phyloP scores from a whole-genome alignment of 2,797 vertebrate species.

The Sebastes nivosus region DNA sequence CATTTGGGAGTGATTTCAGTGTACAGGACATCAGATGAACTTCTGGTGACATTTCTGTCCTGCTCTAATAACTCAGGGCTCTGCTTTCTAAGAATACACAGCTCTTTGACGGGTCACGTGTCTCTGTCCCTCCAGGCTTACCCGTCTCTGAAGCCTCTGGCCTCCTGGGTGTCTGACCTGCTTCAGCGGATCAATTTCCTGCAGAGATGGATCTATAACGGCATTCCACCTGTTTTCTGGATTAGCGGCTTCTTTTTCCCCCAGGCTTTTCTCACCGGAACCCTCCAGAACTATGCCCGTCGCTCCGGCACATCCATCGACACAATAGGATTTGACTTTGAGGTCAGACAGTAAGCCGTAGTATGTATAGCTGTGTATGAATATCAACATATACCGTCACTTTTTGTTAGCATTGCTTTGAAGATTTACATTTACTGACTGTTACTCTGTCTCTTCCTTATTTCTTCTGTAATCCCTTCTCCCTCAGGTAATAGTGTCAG shows the following conservation, averaged over 20 bases:
- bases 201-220: conserved; percentile 84
- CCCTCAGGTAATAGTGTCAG: conserved; percentile 81
- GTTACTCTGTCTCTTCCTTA: background rate
- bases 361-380: background rate
- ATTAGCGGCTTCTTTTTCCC: conserved; percentile 94
- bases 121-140: conserved; percentile 80
- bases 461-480: background rate
- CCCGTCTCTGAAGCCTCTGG: conserved; percentile 90
- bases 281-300: conserved; percentile 91
- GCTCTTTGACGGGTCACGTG: background rate
- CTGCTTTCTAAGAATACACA: conserved; percentile 12
- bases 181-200: conserved; percentile 87
- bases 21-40: background rate
- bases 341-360: conserved; percentile 76
- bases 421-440: background rate
- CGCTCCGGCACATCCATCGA: conserved; percentile 85
- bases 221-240: conserved; percentile 91
- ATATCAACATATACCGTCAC: background rate
- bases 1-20: background rate
- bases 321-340: conserved; percentile 88
- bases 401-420: background rate
- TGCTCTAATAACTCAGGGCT: background rate
- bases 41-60: conserved; percentile 2
- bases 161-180: conserved; percentile 91
- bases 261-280: conserved; percentile 92